A percentile compares a stretch with the other conserved stretches of the same genome.
Conservation (phyloP, 1,140 invertebrate species). For the Pantala flavescens region DNA sequence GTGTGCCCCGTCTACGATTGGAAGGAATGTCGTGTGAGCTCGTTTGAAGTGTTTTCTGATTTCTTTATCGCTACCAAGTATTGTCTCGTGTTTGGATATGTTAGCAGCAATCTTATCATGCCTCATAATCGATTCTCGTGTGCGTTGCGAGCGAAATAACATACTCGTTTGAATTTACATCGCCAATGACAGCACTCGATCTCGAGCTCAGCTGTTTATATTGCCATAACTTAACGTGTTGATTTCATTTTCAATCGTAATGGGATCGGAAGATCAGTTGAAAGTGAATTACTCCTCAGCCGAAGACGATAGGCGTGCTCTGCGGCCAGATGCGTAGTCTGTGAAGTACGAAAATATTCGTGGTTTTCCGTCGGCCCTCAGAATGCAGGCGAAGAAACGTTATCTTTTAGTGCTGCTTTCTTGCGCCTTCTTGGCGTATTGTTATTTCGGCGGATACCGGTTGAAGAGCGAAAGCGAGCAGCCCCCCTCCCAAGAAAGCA, state of each 20-base stretch:
- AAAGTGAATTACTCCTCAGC: not conserved
- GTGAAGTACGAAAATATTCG: not conserved
- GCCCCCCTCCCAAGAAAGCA: conserved; percentile 22
- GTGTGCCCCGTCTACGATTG: not conserved
- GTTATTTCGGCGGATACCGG: conserved; percentile 68
- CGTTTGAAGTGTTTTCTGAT: not conserved
- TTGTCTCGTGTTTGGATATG: not conserved
- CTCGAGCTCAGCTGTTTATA: not conserved
- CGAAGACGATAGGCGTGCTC: not conserved
- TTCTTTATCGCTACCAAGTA: not conserved
- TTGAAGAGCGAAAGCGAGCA: conserved; percentile 46
- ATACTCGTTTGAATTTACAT: too few relatives aligned
- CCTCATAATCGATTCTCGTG: too few relatives aligned
- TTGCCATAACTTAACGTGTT: not conserved
- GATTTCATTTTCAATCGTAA: not conserved
- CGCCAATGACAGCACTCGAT: too few relatives aligned
- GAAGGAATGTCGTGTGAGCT: not conserved
- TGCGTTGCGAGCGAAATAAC: too few relatives aligned
- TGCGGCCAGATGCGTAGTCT: not conserved
- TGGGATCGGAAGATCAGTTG: too few relatives aligned
- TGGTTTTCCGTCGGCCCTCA: not conserved
- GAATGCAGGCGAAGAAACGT: conserved; percentile 87
- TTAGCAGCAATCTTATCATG: not conserved
- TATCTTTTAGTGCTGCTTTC: conserved; percentile 72
- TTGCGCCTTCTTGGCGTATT: conserved; percentile 71